These are phyloP conservation scores for Corythornis leucogaster DNA, from an alignment of 2,797 vertebrate species.

Conservation along the genomic window DNA sequence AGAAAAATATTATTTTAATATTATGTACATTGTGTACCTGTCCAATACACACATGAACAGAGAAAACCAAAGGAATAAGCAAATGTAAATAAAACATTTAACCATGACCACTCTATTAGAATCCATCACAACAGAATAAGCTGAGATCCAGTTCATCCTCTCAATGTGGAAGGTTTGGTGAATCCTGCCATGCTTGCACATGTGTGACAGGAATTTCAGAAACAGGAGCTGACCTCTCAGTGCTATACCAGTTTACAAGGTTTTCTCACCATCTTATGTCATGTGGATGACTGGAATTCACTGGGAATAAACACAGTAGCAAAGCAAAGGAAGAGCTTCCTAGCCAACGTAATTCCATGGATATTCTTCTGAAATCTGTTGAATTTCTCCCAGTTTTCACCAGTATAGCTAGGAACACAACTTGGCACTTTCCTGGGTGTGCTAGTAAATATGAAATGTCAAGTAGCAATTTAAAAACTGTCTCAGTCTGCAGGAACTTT, in stretches of 20 bases:
- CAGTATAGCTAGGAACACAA: neutral
- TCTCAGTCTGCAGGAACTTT: neutral
- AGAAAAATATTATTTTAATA: neutral
- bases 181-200: neutral
- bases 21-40: rapidly evolving
- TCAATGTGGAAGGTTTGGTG: neutral
- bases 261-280: neutral
- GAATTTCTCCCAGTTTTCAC: neutral
- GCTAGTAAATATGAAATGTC: slow-evolving; percentile 12
- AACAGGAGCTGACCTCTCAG: neutral
- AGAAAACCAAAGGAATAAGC: neutral
- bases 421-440: neutral
- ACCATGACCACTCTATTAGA: neutral
- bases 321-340: neutral
- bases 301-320: neutral
- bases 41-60: neutral
- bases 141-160: neutral
- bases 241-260: neutral
- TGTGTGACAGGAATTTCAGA: neutral
- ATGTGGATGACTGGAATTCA: neutral
- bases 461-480: neutral
- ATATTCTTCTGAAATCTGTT: neutral
- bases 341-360: neutral
- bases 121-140: neutral
- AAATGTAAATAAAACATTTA: neutral